Conservation (phyloP, 2,797 vertebrate species). For the Alauda arvensis region DNA sequence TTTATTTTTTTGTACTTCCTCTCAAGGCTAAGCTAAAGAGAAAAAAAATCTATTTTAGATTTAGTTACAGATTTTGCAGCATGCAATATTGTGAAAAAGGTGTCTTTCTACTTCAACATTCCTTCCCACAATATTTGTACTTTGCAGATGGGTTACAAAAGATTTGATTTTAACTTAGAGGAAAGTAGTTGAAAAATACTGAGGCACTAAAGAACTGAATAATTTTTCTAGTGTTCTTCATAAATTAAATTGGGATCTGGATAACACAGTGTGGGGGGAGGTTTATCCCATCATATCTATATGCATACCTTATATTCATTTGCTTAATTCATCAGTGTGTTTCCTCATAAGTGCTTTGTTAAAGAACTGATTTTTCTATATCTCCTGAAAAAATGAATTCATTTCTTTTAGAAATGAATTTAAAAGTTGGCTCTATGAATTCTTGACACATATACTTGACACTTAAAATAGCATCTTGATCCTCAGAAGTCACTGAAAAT, state of each 20-base stretch:
- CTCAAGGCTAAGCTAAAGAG: background rate
- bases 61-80: background rate
- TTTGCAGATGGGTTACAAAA: background rate
- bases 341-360: background rate
- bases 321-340: background rate
- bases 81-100: background rate
- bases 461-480: background rate
- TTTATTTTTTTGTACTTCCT: conserved; percentile 2
- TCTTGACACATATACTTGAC: background rate
- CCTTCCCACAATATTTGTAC: background rate
- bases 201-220: background rate
- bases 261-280: fast-evolving
- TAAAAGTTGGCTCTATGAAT: background rate
- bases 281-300: background rate
- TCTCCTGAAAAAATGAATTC: background rate
- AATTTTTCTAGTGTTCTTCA: background rate
- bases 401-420: background rate
- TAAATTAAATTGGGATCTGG: background rate
- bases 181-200: background rate
- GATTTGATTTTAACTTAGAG: background rate
- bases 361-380: background rate
- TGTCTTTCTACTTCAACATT: background rate
- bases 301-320: background rate
- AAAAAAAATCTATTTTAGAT: background rate
- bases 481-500: background rate